phyloP scores from a whole-genome alignment of 2,888 invertebrate genomes.

The Galeopsomyia nigrocyanea region DNA sequence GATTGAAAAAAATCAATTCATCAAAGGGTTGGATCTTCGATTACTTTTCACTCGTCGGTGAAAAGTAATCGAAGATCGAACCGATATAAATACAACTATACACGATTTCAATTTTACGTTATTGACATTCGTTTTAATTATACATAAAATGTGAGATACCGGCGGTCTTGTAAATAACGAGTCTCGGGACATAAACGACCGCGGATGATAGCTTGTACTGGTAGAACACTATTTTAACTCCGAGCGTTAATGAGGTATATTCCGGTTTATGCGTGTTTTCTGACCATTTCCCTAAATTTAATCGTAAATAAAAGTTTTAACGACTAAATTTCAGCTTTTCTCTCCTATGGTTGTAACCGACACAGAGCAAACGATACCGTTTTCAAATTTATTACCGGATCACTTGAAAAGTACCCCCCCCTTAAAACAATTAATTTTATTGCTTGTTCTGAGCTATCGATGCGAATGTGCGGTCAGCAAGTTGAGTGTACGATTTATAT shows the following conservation, averaged over 20 bases:
- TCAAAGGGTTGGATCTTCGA: too few relatives aligned
- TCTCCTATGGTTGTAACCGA: conserved; percentile 18
- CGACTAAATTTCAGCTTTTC: conserved; percentile 27
- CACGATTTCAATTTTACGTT: too few relatives aligned
- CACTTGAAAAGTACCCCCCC: not conserved
- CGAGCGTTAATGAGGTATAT: conserved; percentile 17
- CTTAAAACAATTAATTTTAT: not conserved
- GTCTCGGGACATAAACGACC: conserved; percentile 13
- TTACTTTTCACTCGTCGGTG: too few relatives aligned
- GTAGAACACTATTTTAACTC: conserved; percentile 24
- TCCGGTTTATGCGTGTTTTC: conserved; percentile 30
- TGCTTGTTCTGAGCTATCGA: too few relatives aligned
- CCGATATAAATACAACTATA: too few relatives aligned
- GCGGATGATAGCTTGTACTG: not conserved
- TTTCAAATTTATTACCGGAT: conserved; percentile 16
- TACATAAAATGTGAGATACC: conserved; percentile 10
- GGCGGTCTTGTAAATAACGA: conserved; percentile 3
- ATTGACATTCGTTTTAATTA: too few relatives aligned
- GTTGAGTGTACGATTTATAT: too few relatives aligned
- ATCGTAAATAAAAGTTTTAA: conserved; percentile 35
- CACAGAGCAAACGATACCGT: conserved; percentile 6
- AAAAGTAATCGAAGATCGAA: too few relatives aligned
- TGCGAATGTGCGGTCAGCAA: too few relatives aligned
- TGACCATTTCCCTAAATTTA: conserved; percentile 17
- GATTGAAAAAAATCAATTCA: too few relatives aligned